Evolutionary conservation across 2,797 vertebrate species (phyloP).

Genomic region (Hoplostethus mediterraneus): DNA sequence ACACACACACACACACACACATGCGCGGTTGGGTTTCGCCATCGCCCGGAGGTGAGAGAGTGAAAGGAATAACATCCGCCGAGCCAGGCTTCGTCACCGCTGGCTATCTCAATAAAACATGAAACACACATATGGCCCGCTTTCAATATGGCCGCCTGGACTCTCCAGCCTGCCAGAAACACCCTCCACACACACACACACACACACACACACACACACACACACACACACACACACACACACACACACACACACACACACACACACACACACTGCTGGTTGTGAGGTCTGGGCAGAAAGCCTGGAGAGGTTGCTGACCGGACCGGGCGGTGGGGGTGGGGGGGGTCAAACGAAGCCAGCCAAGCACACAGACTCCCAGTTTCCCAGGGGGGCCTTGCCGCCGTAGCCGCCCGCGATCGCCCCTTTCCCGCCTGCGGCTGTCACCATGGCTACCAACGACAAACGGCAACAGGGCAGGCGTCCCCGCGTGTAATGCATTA

Average conservation of each 20-base stretch:
- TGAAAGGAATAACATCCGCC: slow-evolving; percentile 10
- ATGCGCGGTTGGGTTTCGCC: slow-evolving; percentile 20
- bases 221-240: background rate
- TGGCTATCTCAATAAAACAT: slow-evolving; percentile 60
- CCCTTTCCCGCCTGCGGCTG: background rate
- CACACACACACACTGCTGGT: background rate
- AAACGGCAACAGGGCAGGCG: slow-evolving; percentile 8
- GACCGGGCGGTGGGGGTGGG: too few relatives aligned
- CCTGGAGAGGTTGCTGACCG: slow-evolving; percentile 27
- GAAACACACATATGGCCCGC: slow-evolving; percentile 29
- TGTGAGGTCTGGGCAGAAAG: slow-evolving; percentile 45
- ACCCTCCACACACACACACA: background rate
- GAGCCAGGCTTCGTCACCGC: slow-evolving; percentile 26
- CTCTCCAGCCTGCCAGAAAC: slow-evolving; percentile 7
- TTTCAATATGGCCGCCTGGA: slow-evolving; percentile 48
- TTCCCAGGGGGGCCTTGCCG: slow-evolving; percentile 51
- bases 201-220: slow-evolving; percentile 1
- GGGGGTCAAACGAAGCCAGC: slow-evolving; percentile 22
- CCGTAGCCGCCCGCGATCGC: background rate
- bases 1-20: slow-evolving; percentile 23
- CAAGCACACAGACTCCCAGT: slow-evolving; percentile 29
- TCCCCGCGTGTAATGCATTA: slow-evolving; percentile 30
- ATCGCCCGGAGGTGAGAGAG: slow-evolving; percentile 23
- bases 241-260: slow-evolving; percentile 1
- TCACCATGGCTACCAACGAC: slow-evolving; percentile 49